Evolutionary conservation across 2,113 vertebrate genomes (phyloP), one percentile per base, ranked within the genome.

Genomic region (Stictonetta naevosa): DNA sequence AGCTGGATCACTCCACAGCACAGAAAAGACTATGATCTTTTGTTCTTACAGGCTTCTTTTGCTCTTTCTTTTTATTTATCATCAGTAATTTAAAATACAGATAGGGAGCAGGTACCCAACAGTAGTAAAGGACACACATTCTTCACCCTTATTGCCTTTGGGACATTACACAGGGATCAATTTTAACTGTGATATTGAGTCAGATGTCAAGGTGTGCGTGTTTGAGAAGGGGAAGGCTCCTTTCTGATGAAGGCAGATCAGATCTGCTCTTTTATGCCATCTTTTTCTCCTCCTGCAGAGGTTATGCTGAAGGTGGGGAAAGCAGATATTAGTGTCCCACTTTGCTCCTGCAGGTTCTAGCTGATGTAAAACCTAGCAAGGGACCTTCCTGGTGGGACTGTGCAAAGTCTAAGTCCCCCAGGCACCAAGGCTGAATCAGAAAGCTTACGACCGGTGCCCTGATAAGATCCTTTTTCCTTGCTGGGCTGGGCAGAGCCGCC

Each of bases 261-360:
- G 50, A 85, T 87, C 91, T 91, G 77, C 74, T 89, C 87, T 90
- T 91, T 64, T 55, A 33, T 86, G 84, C 71, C 78, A 55, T 38
- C 84, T 85, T 89, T 92, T 92, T 85, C 81, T 79, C 62, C 74
- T 83, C 36, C 60, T 73, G 50, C 48, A 79, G 86, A 68, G 83
- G 21, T 40, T 77, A 55, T 69, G 18, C n/a, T 36, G 73, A n/a
- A 63, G 20, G 31, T 55, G 60, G 31, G 56, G 46, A 58, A 77
- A 86, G 52, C 34, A 48, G 62, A 5, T 21, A 46, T 2, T 13
- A 14, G 14, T 4, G 11, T 18, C 25, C 29, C 0, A 0, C 59
- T 88, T 62, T 34, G 33, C 34, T 87, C 75, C 58, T 14, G 42
- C 29, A 56, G 75, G 33, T 2, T 80, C 21, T 14, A 19, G 28